phyloP scores from a whole-genome alignment of 2,888 invertebrate species.

The Eilema caniola region DNA sequence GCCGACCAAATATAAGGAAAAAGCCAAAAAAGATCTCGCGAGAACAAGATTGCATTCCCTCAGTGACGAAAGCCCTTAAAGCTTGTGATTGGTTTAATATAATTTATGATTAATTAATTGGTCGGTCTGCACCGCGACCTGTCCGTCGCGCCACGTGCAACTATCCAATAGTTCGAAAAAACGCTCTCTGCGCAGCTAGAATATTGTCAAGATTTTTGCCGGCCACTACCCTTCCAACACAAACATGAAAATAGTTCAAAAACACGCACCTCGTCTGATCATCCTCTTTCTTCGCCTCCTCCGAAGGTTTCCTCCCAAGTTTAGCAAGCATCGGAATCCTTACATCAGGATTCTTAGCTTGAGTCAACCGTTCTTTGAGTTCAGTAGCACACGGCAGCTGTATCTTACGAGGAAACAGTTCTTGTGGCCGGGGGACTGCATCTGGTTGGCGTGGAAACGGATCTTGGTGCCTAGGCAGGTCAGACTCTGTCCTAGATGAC shows the following conservation, averaged over 20 bases:
- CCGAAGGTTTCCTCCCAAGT: conserved; percentile 72
- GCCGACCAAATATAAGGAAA: no score
- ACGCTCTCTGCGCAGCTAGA: no score
- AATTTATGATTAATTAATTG: no score
- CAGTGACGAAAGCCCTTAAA: no score
- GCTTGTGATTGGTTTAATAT: no score
- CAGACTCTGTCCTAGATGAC: conserved; percentile 80
- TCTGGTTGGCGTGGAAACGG: conserved; percentile 61
- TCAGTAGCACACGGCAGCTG: conserved; percentile 66
- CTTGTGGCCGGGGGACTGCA: conserved; percentile 52
- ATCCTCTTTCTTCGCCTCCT: conserved; percentile 72
- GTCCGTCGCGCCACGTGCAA: no score
- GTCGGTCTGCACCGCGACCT: no score
- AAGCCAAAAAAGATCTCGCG: no score
- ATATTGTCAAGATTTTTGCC: no score
- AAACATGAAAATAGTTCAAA: not conserved
- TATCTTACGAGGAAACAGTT: conserved; percentile 65
- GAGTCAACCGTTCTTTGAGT: conserved; percentile 64
- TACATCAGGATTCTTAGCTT: conserved; percentile 73
- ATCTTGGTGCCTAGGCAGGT: conserved; percentile 70
- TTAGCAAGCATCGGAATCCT: conserved; percentile 75
- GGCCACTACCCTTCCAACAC: not conserved
- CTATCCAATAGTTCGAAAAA: no score
- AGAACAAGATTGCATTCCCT: no score
- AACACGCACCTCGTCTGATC: conserved; percentile 56